These are phyloP conservation scores for Bos javanicus DNA, from an alignment of 2,113 vertebrate species.

Conservation along the genomic window DNA sequence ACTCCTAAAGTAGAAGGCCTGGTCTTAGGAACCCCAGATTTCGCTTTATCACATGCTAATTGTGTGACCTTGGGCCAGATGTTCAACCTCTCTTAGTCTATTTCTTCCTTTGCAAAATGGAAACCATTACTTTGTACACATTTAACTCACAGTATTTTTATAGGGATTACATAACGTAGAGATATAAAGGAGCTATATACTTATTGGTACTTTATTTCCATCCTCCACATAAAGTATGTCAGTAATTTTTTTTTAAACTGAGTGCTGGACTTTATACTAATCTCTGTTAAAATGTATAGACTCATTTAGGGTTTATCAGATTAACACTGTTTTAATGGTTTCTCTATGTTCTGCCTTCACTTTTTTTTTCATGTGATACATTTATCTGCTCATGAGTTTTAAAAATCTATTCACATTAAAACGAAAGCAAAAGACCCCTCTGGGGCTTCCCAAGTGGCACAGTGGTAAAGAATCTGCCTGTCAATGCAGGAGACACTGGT, in stretches of 20 bases:
- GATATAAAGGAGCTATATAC: not conserved
- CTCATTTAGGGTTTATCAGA: constrained; percentile 27
- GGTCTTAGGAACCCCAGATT: not conserved
- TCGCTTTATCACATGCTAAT: not conserved
- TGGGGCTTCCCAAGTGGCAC: not conserved
- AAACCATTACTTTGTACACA: constrained; percentile 18
- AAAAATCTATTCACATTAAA: constrained; percentile 39
- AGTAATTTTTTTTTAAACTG: not conserved
- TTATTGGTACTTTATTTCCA: not conserved
- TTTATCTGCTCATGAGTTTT: not conserved
- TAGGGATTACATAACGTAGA: not conserved
- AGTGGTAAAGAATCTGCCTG: not conserved
- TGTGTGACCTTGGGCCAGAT: not conserved
- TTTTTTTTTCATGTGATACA: not conserved
- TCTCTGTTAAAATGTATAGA: not conserved
- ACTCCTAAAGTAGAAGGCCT: not conserved
- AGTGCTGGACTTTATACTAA: not conserved
- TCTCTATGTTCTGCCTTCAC: not conserved
- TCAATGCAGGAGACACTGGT: not conserved
- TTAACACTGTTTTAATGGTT: not conserved
- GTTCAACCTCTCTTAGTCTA: not conserved
- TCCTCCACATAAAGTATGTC: not conserved
- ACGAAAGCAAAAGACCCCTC: not conserved
- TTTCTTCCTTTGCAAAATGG: constrained; percentile 7
- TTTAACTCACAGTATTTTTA: not conserved